Evolutionary conservation across 1,140 invertebrate species (phyloP), one percentile per base, ranked within the genome.

Genomic region (Rhopalosiphum maidis): DNA sequence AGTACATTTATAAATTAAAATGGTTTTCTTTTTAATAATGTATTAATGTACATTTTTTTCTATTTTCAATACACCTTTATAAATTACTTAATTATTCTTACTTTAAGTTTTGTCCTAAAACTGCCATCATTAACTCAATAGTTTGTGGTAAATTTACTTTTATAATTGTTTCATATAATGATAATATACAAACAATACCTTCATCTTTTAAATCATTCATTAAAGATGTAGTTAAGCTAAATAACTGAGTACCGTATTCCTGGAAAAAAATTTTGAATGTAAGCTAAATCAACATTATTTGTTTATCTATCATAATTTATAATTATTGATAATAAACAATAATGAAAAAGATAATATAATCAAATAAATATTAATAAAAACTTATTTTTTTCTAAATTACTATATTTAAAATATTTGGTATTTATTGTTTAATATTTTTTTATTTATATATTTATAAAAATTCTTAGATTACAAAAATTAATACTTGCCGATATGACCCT

Each of bases 401-500:
- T 60, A 60, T 60, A 5, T 68, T 68, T 68, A n/a, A 77, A 77
- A 18, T 5, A 1, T 77, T n/a, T n/a, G 4, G 0, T 35, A 77
- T 18, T n/a, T 18, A 77, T 77, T 77, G 15, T 30, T 60, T 30
- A 60, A 30, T 60, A 30, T 30, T 15, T 18, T 77, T 77, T n/a
- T n/a, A n/a, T 68, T 68, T 8, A 15, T n/a, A 87, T 48, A n/a
- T 48, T 21, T 87, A 77, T n/a, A 77, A 30, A 15, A 48, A 35
- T 48, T 87, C 11, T 48, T 87, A 21, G 46, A 51, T 55, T 5
- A 25, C 8, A 37, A 68, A 43, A 68, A 90, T 43, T 22, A 48
- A 86, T 37, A 93, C 91, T 54, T 86, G 90, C 97, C 94, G 96
- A 96, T 94, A 98, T 96, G 95, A 98, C 98, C 94, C 97, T 96